These are phyloP conservation scores for Syrmaticus mikado DNA, from an alignment of 2,113 vertebrate genomes.

Conservation along the genomic window DNA sequence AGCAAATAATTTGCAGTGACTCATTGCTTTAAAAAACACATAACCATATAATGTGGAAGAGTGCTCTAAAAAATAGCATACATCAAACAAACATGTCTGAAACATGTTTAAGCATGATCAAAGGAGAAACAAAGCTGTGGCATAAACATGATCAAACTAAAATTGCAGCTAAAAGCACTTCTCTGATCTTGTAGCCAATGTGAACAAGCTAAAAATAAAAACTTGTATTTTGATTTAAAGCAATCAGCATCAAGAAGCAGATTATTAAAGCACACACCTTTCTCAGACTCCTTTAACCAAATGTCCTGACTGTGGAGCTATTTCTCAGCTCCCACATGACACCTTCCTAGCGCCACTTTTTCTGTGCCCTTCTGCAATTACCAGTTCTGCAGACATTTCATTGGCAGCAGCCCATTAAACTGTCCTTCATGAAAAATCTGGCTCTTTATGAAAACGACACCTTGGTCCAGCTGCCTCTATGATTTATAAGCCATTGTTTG, in stretches of 20 bases:
- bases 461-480: slow-evolving; percentile 72
- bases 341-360: slow-evolving; percentile 56
- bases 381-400: slow-evolving; percentile 70
- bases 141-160: slow-evolving; percentile 71
- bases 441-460: slow-evolving; percentile 74
- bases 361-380: slow-evolving; percentile 68
- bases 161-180: slow-evolving; percentile 59
- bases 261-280: slow-evolving; percentile 47
- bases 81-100: slow-evolving; percentile 75
- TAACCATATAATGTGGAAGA: slow-evolving; percentile 20
- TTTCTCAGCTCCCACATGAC: slow-evolving; percentile 53
- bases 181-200: slow-evolving; percentile 71
- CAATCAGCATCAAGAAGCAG: slow-evolving; percentile 40
- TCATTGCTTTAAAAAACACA: slow-evolving; percentile 4
- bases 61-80: slow-evolving; percentile 46
- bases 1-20: slow-evolving; percentile 30
- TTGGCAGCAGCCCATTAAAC: slow-evolving; percentile 78
- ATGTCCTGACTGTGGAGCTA: slow-evolving; percentile 38
- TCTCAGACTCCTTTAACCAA: slow-evolving; percentile 39
- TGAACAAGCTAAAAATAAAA: slow-evolving; percentile 69
- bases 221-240: slow-evolving; percentile 36
- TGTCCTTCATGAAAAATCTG: slow-evolving; percentile 77
- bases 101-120: slow-evolving; percentile 75
- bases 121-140: slow-evolving; percentile 68
- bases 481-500: slow-evolving; percentile 72